Evolutionary conservation across 2,113 vertebrate genomes (phyloP).

Genomic region (Cavia aperea): DNA sequence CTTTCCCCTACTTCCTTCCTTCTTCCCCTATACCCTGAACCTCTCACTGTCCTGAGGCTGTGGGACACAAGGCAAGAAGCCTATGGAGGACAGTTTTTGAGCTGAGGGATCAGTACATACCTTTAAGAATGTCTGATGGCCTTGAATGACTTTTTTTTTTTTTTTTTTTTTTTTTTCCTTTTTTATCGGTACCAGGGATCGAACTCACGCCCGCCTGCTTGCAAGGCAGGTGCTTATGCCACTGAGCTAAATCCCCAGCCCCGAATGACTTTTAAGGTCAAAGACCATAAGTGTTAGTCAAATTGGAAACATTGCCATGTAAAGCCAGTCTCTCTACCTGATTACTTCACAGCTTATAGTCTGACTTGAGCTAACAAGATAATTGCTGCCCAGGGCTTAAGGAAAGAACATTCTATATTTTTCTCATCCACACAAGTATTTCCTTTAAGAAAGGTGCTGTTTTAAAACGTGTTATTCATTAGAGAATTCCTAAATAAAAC

Average conservation of each 20-base stretch:
- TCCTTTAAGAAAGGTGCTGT: not conserved
- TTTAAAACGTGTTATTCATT: not conserved
- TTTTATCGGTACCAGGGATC: too few relatives aligned
- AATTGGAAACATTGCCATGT: conserved; percentile 57
- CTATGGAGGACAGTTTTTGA: not conserved
- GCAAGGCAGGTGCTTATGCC: too few relatives aligned
- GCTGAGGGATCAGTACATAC: not conserved
- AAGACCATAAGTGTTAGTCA: conserved; percentile 49
- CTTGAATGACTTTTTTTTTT: not conserved
- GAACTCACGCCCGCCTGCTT: too few relatives aligned
- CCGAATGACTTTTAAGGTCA: conserved; percentile 43
- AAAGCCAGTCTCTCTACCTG: conserved; percentile 68
- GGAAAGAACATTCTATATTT: conserved; percentile 57
- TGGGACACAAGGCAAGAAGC: not conserved
- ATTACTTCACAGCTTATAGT: conserved; percentile 65
- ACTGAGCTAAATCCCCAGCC: too few relatives aligned
- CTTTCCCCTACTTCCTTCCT: not conserved
- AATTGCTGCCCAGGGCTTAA: conserved; percentile 41
- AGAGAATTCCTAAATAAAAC: not conserved
- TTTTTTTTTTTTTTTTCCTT: too few relatives aligned
- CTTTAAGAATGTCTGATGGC: conserved; percentile 5
- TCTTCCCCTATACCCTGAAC: not conserved
- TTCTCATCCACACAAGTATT: not conserved
- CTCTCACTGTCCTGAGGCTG: not conserved
- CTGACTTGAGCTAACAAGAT: not conserved